Percentiles rank a stretch among this genome's conserved stretches.
These are phyloP conservation scores for Protosalanx chinensis DNA, from an alignment of 2,797 vertebrate genomes.

Conservation along the genomic window DNA sequence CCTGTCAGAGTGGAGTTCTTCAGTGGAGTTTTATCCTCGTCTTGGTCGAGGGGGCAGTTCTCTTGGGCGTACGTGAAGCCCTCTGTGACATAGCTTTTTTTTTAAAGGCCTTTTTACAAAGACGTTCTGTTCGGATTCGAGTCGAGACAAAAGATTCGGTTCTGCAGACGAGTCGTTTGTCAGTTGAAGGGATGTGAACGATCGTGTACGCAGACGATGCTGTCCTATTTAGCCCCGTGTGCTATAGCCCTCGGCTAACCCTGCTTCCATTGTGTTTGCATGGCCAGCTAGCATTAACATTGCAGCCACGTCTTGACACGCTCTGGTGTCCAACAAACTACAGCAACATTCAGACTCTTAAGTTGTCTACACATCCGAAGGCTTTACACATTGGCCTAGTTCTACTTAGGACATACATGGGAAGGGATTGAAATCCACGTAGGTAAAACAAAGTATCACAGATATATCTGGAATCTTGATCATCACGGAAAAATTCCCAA, in stretches of 20 bases:
- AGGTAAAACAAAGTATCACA: slow-evolving; percentile 12
- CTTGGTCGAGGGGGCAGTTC: too few relatives aligned
- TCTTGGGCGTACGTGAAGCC: too few relatives aligned
- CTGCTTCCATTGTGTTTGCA: slow-evolving; percentile 1
- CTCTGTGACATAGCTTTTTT: too few relatives aligned
- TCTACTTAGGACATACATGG: background rate
- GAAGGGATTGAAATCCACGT: background rate
- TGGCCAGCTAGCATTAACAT: slow-evolving; percentile 6
- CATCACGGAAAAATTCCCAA: slow-evolving; percentile 40
- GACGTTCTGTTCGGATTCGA: too few relatives aligned
- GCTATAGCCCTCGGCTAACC: background rate
- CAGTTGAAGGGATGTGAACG: background rate
- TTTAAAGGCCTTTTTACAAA: too few relatives aligned
- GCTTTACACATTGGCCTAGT: slow-evolving; percentile 6
- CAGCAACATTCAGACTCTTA: background rate
- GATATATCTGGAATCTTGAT: slow-evolving; percentile 46
- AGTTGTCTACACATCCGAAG: background rate
- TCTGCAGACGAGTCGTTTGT: background rate
- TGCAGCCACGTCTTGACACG: background rate
- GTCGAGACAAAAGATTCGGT: background rate
- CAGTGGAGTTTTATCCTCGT: too few relatives aligned
- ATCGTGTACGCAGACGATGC: background rate
- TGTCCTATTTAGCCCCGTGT: background rate
- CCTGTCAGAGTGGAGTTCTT: background rate
- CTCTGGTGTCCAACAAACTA: background rate